phyloP scores from a whole-genome alignment of 2,888 invertebrate genomes.

The Mythimna pallens region DNA sequence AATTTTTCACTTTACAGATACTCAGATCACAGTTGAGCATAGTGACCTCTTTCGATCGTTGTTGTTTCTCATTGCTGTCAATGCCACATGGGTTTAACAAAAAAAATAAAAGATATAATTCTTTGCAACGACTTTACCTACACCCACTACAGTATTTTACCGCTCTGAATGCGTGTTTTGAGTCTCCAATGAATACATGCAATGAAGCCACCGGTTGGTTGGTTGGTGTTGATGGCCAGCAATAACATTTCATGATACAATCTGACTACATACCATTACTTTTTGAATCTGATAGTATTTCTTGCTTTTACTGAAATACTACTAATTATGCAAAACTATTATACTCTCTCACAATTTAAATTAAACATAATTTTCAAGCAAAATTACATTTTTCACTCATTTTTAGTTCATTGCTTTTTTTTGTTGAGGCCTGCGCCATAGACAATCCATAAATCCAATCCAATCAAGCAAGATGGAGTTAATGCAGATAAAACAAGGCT shows the following conservation, averaged over 20 bases:
- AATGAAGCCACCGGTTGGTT: slow-evolving; percentile 79
- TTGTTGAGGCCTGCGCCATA: slow-evolving; percentile 48
- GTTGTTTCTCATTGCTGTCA: slow-evolving; percentile 77
- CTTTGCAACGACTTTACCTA: slow-evolving; percentile 7
- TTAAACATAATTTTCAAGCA: slow-evolving; percentile 65
- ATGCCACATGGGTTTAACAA: slow-evolving; percentile 77
- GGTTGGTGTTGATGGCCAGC: slow-evolving; percentile 71
- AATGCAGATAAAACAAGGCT: slow-evolving; percentile 22
- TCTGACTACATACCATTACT: slow-evolving; percentile 80
- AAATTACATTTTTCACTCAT: slow-evolving; percentile 70
- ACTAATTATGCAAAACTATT: slow-evolving; percentile 59
- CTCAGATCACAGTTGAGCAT: slow-evolving; percentile 63
- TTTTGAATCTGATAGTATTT: slow-evolving; percentile 65
- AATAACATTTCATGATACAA: slow-evolving; percentile 66
- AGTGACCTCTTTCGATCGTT: slow-evolving; percentile 84
- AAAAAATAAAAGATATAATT: slow-evolving; percentile 29
- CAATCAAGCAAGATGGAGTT: slow-evolving; percentile 10
- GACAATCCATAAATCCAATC: slow-evolving; percentile 38
- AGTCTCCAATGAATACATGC: slow-evolving; percentile 31
- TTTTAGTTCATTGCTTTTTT: slow-evolving; percentile 70
- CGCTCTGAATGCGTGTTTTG: slow-evolving; percentile 27
- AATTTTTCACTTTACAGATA: slow-evolving; percentile 57
- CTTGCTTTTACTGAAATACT: slow-evolving; percentile 63
- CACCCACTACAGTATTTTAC: slow-evolving; percentile 3
- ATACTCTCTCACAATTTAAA: slow-evolving; percentile 71